A percentile compares a stretch with the other conserved stretches of the same genome.
Conservation (phyloP, 2,797 vertebrate species). For the Erithacus rubecula region DNA sequence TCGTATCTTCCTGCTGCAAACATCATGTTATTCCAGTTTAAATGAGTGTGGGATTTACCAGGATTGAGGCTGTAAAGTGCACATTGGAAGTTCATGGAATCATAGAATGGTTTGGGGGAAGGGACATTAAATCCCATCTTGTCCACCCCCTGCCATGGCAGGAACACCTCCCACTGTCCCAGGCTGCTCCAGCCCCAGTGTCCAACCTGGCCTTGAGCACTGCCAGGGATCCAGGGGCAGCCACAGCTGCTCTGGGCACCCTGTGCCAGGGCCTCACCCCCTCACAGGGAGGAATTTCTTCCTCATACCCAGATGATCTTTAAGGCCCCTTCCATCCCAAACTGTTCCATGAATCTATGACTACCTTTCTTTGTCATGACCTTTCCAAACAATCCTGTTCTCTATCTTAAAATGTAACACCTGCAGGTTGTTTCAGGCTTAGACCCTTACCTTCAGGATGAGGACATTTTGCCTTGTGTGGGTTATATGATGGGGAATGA, state of each 20-base stretch:
- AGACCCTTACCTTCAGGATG: not conserved
- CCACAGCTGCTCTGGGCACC: not conserved
- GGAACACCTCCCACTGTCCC: not conserved
- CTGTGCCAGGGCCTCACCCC: not conserved
- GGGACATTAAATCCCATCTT: not conserved
- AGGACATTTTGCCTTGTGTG: not conserved
- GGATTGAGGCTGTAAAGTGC: not conserved
- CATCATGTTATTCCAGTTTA: not conserved
- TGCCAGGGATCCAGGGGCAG: not conserved
- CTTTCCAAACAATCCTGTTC: not conserved
- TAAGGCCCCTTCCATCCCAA: not conserved
- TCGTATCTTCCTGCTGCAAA: not conserved
- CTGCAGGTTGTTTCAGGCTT: not conserved
- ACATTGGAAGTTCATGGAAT: not conserved
- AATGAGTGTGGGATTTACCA: not conserved
- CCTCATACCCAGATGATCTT: not conserved
- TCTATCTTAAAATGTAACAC: not conserved
- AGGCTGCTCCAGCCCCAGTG: accelerated
- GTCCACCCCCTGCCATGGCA: not conserved
- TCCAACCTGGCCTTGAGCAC: not conserved
- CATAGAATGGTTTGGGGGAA: not conserved
- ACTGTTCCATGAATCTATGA: not conserved
- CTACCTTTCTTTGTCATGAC: not conserved
- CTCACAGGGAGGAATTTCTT: not conserved
- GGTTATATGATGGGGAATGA: not conserved